Evolutionary conservation across 2,113 vertebrate genomes (phyloP).

Genomic region (Hippocampus comes): DNA sequence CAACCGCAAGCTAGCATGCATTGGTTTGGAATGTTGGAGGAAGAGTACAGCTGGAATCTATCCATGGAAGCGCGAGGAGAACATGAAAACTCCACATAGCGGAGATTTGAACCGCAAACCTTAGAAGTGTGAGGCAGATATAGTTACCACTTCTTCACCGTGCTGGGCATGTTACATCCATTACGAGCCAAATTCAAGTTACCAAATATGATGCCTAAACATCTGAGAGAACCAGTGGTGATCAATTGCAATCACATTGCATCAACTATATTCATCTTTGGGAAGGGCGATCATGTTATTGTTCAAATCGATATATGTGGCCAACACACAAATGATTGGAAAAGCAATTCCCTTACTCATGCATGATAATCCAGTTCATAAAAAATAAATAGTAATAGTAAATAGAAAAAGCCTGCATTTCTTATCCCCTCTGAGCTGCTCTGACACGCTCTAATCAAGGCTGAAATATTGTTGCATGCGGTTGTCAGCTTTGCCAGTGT

Average conservation of each 20-base stretch:
- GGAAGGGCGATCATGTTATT: neutral
- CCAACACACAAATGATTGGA: neutral
- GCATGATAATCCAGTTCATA: neutral
- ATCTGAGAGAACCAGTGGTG: neutral
- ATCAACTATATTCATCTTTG: neutral
- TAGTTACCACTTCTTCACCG: neutral
- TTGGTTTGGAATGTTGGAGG: too few relatives aligned
- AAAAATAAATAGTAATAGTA: neutral
- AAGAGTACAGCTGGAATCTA: too few relatives aligned
- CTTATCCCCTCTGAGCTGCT: slow-evolving; percentile 16
- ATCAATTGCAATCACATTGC: neutral
- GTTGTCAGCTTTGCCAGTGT: slow-evolving; percentile 9
- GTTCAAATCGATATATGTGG: neutral
- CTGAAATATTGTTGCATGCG: slow-evolving; percentile 30
- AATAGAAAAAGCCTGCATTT: neutral
- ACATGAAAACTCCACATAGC: neutral
- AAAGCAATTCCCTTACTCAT: neutral
- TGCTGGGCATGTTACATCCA: neutral
- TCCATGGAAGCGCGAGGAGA: neutral
- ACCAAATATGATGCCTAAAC: neutral
- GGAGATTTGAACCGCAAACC: neutral
- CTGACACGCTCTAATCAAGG: slow-evolving; percentile 26
- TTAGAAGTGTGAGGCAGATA: neutral
- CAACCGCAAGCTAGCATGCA: too few relatives aligned
- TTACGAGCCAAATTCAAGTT: neutral